Percentiles rank a stretch among this genome's conserved stretches.
phyloP scores from a whole-genome alignment of 2,113 vertebrate species.

The Pimephales promelas region DNA sequence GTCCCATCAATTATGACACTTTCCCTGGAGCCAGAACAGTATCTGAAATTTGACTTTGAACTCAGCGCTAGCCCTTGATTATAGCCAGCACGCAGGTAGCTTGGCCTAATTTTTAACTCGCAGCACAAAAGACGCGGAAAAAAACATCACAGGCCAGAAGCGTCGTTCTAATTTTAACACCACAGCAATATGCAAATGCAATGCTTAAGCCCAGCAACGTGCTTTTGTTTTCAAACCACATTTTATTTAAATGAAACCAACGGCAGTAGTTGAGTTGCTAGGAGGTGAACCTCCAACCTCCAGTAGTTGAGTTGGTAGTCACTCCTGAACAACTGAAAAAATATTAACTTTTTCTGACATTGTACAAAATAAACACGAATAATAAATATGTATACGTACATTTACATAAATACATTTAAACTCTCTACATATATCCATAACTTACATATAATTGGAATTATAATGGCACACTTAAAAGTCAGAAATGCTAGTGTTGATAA shows the following conservation, averaged over 20 bases:
- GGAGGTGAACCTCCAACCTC: no score
- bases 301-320: not conserved
- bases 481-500: slow-evolving; percentile 6
- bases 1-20: slow-evolving; percentile 43
- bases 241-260: slow-evolving; percentile 2
- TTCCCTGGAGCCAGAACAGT: slow-evolving; percentile 43
- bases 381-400: slow-evolving; percentile 7
- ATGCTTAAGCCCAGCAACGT: slow-evolving; percentile 6
- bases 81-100: slow-evolving; percentile 7
- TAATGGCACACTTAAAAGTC: slow-evolving; percentile 13
- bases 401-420: slow-evolving; percentile 7
- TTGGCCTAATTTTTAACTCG: slow-evolving; percentile 43
- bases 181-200: slow-evolving; percentile 43
- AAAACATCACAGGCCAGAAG: slow-evolving; percentile 44
- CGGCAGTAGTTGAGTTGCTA: not conserved
- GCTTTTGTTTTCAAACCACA: slow-evolving; percentile 7
- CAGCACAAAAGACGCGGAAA: slow-evolving; percentile 25
- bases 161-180: slow-evolving; percentile 49
- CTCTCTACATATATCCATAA: slow-evolving; percentile 9
- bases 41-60: slow-evolving; percentile 50
- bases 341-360: not conserved
- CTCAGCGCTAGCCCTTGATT: slow-evolving; percentile 20
- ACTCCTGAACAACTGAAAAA: slow-evolving; percentile 1
- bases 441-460: slow-evolving; percentile 10
- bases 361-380: slow-evolving; percentile 9